Base-by-base conservation (phyloP, 2,888 invertebrate genomes). In the Lumbricus terrestris region DNA sequence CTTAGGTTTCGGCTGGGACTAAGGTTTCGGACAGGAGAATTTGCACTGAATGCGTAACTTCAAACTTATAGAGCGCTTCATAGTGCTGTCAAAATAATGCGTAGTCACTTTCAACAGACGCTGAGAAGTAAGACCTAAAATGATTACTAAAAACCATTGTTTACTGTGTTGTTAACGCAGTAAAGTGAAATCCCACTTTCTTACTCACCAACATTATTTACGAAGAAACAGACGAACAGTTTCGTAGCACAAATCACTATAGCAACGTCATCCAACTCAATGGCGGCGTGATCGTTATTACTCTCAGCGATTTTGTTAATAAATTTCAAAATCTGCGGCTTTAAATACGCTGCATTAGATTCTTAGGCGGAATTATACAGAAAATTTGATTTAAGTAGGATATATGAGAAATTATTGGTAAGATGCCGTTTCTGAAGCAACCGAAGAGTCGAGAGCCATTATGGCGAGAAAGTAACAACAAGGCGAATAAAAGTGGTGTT, bases 381-480 rank as follows among this genome's bases (percentile, higher is more conserved):
- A 0, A 69, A 3, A 69, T 69, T n/a, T n/a, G 69, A 69, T 8
- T 69, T 69, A 6, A n/a, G 8, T 69, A 69, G 69, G 69, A 6
- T 69, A 69, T 69, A 69, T 69, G 3, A 85, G 37, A 85, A 34
- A 85, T 85, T 34, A 33, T 34, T 20, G 1, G 3, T 18, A 91
- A 90, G 13, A 92, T 92, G 92, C 92, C 92, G 20, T 92, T 92
- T 88, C 83, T 92, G 37, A 91, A 92, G 54, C 88, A 91, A 90
- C 93, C 93, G 8, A 93, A 94, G 91, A 90, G 90, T 13, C 92
- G 92, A 34, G 93, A 94, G 89, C 95, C 94, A 13, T 90, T 94
- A 40, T 95, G 95, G 95, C 95, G 94, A 92, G 94, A 94, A 85
- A 94, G 94, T 93, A 95, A 95, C 91, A 93, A 93, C 88, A 92